phyloP scores from a whole-genome alignment of 2,797 vertebrate species.

The Leuciscus waleckii region DNA sequence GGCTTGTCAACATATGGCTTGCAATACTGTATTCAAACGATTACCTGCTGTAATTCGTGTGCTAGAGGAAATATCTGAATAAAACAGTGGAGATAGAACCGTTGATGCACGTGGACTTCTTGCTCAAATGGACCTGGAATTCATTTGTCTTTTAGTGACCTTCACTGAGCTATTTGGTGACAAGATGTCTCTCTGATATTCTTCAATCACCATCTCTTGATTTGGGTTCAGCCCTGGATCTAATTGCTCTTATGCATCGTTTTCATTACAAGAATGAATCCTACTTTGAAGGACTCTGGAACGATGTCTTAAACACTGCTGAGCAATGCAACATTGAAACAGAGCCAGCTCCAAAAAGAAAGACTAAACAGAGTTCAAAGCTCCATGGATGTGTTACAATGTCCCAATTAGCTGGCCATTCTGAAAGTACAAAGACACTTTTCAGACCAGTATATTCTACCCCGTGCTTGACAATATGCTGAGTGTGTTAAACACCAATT shows the following conservation, averaged over 20 bases:
- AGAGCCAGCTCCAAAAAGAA: background rate
- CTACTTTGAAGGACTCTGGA: background rate
- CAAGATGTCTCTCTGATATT: background rate
- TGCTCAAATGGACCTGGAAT: background rate
- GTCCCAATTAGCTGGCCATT: background rate
- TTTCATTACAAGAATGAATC: background rate
- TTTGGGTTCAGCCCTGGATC: slow-evolving; percentile 2
- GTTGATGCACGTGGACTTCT: background rate
- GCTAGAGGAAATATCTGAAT: too few species aligned
- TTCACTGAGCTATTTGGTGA: slow-evolving; percentile 1
- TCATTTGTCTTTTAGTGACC: background rate
- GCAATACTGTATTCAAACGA: background rate
- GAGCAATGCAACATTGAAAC: background rate
- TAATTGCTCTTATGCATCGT: background rate
- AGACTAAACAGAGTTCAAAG: background rate
- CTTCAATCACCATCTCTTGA: background rate
- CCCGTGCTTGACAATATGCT: background rate
- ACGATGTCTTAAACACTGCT: background rate
- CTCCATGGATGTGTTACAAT: background rate
- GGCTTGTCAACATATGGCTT: background rate
- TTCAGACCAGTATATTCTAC: background rate
- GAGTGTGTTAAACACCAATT: too few species aligned
- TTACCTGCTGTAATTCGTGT: background rate
- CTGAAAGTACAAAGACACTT: background rate
- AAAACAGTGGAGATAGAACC: too few species aligned